Conservation (phyloP, 2,797 vertebrate genomes). For the Macropus fuliginosus region DNA sequence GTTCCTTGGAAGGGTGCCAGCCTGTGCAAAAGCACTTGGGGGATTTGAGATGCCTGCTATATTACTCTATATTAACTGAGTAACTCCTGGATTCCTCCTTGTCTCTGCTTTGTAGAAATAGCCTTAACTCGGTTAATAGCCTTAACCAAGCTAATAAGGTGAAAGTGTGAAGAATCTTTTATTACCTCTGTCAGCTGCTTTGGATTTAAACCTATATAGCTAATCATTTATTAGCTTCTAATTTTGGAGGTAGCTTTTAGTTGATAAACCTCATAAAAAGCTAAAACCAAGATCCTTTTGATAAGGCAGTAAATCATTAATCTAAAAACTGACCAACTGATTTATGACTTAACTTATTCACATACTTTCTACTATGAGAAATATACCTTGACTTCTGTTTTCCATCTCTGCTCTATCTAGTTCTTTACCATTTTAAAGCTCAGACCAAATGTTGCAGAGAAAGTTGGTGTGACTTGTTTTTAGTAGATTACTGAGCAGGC, state of each 20-base stretch:
- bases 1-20: not conserved
- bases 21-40: not conserved
- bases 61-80: not conserved
- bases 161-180: not conserved
- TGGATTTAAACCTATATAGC: constrained; percentile 28
- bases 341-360: constrained; percentile 56
- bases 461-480: not conserved
- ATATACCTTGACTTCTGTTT: constrained; percentile 65
- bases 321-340: constrained; percentile 48
- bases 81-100: constrained; percentile 33
- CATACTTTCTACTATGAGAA: constrained; percentile 56
- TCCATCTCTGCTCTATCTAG: not conserved
- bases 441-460: constrained; percentile 1
- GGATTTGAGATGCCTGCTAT: not conserved
- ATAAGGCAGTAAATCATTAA: constrained; percentile 70
- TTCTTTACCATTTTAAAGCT: constrained; percentile 37
- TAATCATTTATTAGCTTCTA: constrained; percentile 58
- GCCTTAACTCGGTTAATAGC: not conserved
- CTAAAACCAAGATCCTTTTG: constrained; percentile 58
- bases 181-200: constrained; percentile 33
- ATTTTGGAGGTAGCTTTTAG: constrained; percentile 63
- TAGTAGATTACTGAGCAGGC: not conserved
- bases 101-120: not conserved
- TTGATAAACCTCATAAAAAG: constrained; percentile 71
- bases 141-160: not conserved